A percentile compares a stretch with the other conserved stretches of the same genome.
phyloP scores from a whole-genome alignment of 2,888 invertebrate genomes.

The Cybosia mesomella region DNA sequence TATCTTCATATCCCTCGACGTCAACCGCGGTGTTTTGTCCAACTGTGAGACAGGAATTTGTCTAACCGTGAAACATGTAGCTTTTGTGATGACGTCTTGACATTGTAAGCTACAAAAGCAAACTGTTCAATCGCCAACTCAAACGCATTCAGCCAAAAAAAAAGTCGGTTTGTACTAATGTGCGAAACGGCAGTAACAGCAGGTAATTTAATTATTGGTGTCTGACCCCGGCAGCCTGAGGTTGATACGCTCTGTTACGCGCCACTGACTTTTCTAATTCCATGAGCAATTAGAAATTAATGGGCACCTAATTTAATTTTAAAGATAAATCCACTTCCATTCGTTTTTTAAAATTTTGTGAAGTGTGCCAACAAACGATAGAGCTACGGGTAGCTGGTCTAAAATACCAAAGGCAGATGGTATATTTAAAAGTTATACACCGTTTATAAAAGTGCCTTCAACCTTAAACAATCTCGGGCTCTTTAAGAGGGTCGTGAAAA shows the following conservation, averaged over 20 bases:
- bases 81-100: background rate
- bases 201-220: background rate
- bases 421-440: background rate
- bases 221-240: background rate
- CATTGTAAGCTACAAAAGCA: too few relatives aligned
- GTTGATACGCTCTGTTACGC: background rate
- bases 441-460: background rate
- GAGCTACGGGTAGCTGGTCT: background rate
- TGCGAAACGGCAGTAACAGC: constrained; percentile 1
- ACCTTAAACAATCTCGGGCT: background rate
- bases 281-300: constrained; percentile 1
- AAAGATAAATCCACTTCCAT: background rate
- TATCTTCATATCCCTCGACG: too few relatives aligned
- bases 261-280: background rate
- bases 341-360: background rate
- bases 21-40: background rate
- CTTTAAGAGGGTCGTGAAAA: too few relatives aligned
- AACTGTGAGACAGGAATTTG: background rate
- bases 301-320: background rate
- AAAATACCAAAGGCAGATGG: background rate
- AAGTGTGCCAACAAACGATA: background rate
- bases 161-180: too few relatives aligned
- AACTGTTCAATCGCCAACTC: background rate
- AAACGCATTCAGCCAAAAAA: background rate
- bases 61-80: background rate